phyloP scores from a whole-genome alignment of 2,113 vertebrate genomes.

The Gallinago paraguaiae region DNA sequence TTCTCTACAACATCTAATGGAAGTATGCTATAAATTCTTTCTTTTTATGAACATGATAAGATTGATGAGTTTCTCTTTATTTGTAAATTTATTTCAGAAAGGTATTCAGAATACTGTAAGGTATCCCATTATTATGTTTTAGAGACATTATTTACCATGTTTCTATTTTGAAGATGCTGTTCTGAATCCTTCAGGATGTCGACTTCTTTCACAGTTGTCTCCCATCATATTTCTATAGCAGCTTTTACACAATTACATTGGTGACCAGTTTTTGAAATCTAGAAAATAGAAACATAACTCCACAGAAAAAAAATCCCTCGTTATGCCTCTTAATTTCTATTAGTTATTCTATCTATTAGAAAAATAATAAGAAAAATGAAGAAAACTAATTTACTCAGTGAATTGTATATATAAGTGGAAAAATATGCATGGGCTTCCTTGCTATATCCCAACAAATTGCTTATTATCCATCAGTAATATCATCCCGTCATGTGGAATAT shows the following conservation, averaged over 20 bases:
- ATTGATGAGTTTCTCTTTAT: not conserved
- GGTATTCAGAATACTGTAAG: not conserved
- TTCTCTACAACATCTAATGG: not conserved
- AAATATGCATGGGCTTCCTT: constrained; percentile 9
- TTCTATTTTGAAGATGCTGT: constrained; percentile 20
- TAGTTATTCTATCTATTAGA: not conserved
- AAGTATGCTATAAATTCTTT: not conserved
- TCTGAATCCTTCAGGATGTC: not conserved
- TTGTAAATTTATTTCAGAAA: constrained; percentile 35
- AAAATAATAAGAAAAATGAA: constrained; percentile 12
- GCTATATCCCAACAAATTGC: constrained; percentile 13
- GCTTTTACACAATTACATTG: constrained; percentile 17
- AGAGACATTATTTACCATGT: not conserved
- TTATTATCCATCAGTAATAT: constrained; percentile 33
- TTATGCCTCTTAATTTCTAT: not conserved
- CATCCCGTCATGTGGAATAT: constrained; percentile 39
- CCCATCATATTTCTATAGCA: not conserved
- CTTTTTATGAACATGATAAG: not conserved
- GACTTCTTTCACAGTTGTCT: not conserved
- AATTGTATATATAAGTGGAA: constrained; percentile 4
- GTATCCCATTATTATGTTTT: not conserved
- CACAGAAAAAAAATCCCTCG: not conserved
- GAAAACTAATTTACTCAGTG: not conserved
- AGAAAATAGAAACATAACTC: constrained; percentile 3
- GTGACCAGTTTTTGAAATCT: not conserved